A percentile compares a stretch with the other conserved stretches of the same genome.
These are phyloP conservation scores for Protodeltote pygarga DNA, from an alignment of 2,888 invertebrate genomes.

Conservation along the genomic window DNA sequence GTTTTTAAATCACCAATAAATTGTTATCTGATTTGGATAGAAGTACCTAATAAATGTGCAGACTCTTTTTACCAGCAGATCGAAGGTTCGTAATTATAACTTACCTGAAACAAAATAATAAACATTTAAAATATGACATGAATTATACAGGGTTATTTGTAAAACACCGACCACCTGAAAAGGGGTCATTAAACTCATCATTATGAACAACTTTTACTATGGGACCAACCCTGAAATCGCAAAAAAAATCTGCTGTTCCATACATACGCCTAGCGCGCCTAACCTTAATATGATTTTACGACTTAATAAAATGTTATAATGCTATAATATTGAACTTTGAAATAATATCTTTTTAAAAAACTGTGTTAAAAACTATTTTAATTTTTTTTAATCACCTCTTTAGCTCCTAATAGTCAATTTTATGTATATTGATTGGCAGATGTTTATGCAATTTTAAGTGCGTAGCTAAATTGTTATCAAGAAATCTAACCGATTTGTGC, in stretches of 20 bases:
- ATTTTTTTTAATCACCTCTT: conserved; percentile 7
- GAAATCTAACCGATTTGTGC: background rate
- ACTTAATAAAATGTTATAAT: conserved; percentile 33
- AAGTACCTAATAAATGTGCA: too few relatives aligned
- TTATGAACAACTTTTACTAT: too few relatives aligned
- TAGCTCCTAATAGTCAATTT: background rate
- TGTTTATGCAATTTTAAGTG: conserved; percentile 3
- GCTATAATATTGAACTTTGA: conserved; percentile 37
- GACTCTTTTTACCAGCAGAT: too few relatives aligned
- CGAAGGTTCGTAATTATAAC: conserved; percentile 13
- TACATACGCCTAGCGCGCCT: background rate
- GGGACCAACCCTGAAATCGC: too few relatives aligned
- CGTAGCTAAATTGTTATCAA: background rate
- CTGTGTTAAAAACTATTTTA: conserved; percentile 1
- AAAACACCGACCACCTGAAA: too few relatives aligned
- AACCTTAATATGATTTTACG: conserved; percentile 14
- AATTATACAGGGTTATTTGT: background rate
- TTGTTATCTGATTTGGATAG: too few relatives aligned
- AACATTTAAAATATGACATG: background rate
- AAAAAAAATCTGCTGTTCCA: too few relatives aligned
- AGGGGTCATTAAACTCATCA: too few relatives aligned
- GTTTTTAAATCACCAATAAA: too few relatives aligned
- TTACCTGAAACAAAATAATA: conserved; percentile 31
- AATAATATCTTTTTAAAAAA: conserved; percentile 10
- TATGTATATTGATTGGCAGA: background rate